These are phyloP conservation scores for Entomobrya proxima DNA, from an alignment of 2,888 invertebrate species.

Conservation along the genomic window DNA sequence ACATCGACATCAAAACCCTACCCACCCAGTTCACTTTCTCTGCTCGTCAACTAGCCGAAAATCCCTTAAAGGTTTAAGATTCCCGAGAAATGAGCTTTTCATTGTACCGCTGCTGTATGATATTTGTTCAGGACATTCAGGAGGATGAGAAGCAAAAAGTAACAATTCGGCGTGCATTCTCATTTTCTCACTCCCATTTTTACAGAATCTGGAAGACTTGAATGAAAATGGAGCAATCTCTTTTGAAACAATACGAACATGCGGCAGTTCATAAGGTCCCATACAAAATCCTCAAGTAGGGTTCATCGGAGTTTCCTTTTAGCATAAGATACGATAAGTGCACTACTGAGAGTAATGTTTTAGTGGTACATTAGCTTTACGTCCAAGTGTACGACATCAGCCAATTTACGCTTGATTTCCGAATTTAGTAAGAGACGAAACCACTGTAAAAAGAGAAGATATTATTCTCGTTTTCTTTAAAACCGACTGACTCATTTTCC, in stretches of 20 bases:
- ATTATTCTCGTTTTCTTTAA: too few relatives aligned
- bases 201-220: neutral
- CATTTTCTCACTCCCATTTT: neutral
- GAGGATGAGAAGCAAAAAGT: neutral
- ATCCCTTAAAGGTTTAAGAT: slow-evolving; percentile 51
- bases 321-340: slow-evolving; percentile 40
- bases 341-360: slow-evolving; percentile 55
- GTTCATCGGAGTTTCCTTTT: slow-evolving; percentile 1
- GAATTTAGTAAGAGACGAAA: too few relatives aligned
- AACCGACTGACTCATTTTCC: too few relatives aligned
- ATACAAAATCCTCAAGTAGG: slow-evolving; percentile 16
- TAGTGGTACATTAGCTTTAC: slow-evolving; percentile 49
- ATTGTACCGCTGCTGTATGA: slow-evolving; percentile 19
- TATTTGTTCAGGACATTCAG: slow-evolving; percentile 30
- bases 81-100: slow-evolving; percentile 36
- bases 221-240: slow-evolving; percentile 6
- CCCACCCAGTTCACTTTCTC: too few relatives aligned
- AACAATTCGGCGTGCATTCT: neutral
- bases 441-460: too few relatives aligned
- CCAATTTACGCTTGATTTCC: too few relatives aligned
- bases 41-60: slow-evolving; percentile 40
- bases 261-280: neutral
- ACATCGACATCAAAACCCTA: neutral
- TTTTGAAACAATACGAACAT: slow-evolving; percentile 27
- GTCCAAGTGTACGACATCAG: slow-evolving; percentile 3